Evolutionary conservation across 35 echinoderm and acorn worm genomes (phyloP).

Genomic region (Ophioderma brevispina): DNA sequence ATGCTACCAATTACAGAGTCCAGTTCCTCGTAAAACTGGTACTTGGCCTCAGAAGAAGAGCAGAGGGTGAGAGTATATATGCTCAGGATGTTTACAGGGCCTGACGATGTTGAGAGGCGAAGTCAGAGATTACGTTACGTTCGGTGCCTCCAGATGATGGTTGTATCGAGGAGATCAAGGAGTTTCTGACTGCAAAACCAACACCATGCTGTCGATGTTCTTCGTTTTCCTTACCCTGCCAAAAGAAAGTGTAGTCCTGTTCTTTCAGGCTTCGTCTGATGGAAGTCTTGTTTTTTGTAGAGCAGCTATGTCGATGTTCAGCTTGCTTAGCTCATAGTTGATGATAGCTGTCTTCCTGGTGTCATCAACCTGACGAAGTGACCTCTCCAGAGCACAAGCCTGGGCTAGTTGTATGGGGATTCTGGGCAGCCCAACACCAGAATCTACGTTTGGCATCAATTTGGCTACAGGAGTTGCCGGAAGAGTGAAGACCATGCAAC

Average conservation of each 20-base stretch:
- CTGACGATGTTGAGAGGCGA: no score
- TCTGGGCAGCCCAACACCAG: slow-evolving; percentile 20
- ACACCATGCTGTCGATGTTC: no score
- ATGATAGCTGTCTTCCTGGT: slow-evolving; percentile 56
- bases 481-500: background rate
- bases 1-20: no score
- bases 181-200: no score
- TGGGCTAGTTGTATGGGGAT: slow-evolving; percentile 23
- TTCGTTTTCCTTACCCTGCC: slow-evolving; percentile 18
- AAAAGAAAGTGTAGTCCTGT: no score
- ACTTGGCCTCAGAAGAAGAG: no score
- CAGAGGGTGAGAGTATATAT: no score
- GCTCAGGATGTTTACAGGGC: no score
- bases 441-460: slow-evolving; percentile 51
- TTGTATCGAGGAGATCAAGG: no score
- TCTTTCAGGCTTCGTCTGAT: background rate
- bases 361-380: slow-evolving; percentile 29
- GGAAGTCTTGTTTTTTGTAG: slow-evolving; percentile 49
- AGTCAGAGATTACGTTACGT: no score
- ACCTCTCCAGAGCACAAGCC: slow-evolving; percentile 56
- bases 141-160: no score
- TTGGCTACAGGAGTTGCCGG: slow-evolving; percentile 59
- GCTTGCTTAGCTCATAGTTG: slow-evolving; percentile 37
- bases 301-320: slow-evolving; percentile 57
- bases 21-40: no score